These are phyloP conservation scores for Sprattus sprattus DNA, from an alignment of 2,113 vertebrate species.

Conservation along the genomic window DNA sequence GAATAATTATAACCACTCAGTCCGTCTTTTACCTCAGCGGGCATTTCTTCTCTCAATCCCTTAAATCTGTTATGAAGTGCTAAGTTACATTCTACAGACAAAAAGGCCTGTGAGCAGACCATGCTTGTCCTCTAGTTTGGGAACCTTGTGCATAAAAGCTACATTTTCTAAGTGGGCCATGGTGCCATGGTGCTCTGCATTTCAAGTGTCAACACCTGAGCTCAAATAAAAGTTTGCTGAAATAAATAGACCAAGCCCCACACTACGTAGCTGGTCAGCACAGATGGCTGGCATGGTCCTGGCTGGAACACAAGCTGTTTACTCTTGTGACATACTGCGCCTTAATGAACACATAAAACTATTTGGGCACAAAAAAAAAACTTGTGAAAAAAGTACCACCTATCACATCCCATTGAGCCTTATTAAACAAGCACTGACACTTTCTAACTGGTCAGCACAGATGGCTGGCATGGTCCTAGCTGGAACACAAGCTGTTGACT, in stretches of 20 bases:
- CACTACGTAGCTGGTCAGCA: background rate
- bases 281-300: background rate
- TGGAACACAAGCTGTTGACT: background rate
- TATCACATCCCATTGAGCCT: conserved; percentile 51
- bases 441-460: background rate
- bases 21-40: background rate
- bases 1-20: background rate
- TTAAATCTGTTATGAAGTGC: background rate
- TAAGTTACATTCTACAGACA: background rate
- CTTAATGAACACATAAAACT: conserved; percentile 58
- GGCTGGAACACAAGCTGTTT: background rate
- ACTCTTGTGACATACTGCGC: conserved; percentile 16
- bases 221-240: background rate
- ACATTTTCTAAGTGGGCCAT: background rate
- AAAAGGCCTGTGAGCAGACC: background rate
- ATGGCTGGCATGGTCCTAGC: background rate
- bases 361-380: conserved; percentile 56
- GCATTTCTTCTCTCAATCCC: background rate
- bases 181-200: background rate
- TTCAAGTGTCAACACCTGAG: conserved; percentile 2
- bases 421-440: too few relatives aligned
- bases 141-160: background rate
- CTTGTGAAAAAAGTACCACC: conserved; percentile 58
- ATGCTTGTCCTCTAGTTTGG: background rate
- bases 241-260: background rate